These are phyloP conservation scores for Apamea epomidion DNA, from an alignment of 2,888 invertebrate species.

Conservation along the genomic window DNA sequence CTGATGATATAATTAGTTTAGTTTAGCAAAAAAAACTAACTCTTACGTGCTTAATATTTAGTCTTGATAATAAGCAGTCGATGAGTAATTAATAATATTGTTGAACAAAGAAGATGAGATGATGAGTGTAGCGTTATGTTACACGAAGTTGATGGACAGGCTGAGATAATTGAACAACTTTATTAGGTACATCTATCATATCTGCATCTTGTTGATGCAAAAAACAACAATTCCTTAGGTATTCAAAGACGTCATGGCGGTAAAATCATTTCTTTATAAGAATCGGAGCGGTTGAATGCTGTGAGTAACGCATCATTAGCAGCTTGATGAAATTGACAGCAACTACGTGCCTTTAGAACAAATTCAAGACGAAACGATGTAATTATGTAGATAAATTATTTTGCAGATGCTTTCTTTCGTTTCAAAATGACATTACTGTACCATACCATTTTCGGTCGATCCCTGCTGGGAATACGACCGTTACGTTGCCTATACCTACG, in stretches of 20 bases:
- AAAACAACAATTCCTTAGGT: neutral
- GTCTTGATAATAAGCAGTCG: constrained; percentile 51
- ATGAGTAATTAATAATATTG: constrained; percentile 57
- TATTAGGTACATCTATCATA: neutral
- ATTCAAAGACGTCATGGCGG: constrained; percentile 17
- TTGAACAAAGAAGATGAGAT: constrained; percentile 36
- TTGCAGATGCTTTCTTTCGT: neutral
- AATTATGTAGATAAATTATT: neutral
- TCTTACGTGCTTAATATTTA: constrained; percentile 69
- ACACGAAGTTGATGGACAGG: constrained; percentile 25
- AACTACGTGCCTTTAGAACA: neutral
- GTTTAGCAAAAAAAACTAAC: constrained; percentile 73
- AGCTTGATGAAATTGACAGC: constrained; percentile 5
- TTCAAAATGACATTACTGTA: neutral
- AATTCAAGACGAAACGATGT: neutral
- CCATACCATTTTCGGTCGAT: neutral
- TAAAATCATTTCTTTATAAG: neutral
- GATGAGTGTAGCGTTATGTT: constrained; percentile 17
- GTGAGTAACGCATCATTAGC: constrained; percentile 9
- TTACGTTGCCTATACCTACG: neutral
- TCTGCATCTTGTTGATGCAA: neutral
- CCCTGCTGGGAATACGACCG: neutral
- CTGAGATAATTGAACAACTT: constrained; percentile 28
- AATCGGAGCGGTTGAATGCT: neutral
- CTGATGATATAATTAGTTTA: constrained; percentile 87